A percentile compares a stretch with the other conserved stretches of the same genome.
Conservation (phyloP, 2,113 vertebrate species). For the Perca flavescens region DNA sequence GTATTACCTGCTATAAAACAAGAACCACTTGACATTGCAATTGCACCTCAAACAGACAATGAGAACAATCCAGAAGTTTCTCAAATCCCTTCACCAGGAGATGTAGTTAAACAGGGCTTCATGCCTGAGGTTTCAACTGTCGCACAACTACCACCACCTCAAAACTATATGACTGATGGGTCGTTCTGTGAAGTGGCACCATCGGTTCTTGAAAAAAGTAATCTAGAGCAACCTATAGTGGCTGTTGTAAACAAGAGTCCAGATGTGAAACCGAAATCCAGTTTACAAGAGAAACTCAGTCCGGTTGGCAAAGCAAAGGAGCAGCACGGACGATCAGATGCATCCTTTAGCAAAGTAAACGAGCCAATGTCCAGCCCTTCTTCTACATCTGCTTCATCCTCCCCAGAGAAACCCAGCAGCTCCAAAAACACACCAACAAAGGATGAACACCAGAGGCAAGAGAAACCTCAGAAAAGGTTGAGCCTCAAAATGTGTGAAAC, state of each 20-base stretch:
- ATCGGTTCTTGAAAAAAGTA: slow-evolving; percentile 10
- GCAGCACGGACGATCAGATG: slow-evolving; percentile 44
- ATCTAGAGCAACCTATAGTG: slow-evolving; percentile 40
- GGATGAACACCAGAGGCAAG: slow-evolving; percentile 68
- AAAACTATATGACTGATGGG: slow-evolving; percentile 57
- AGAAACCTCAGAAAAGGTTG: slow-evolving; percentile 82
- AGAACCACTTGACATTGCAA: slow-evolving; percentile 77
- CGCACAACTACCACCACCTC: slow-evolving; percentile 70
- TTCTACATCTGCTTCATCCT: slow-evolving; percentile 54
- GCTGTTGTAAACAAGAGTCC: slow-evolving; percentile 48
- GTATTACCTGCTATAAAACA: slow-evolving; percentile 70
- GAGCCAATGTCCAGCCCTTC: slow-evolving; percentile 51
- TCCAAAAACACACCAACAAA: slow-evolving; percentile 79
- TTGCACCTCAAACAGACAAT: slow-evolving; percentile 58
- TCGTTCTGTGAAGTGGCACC: slow-evolving; percentile 31
- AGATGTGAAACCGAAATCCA: slow-evolving; percentile 45
- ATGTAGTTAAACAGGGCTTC: slow-evolving; percentile 26
- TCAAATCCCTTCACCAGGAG: slow-evolving; percentile 42
- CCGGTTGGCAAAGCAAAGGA: slow-evolving; percentile 49
- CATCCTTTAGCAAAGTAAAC: slow-evolving; percentile 48
- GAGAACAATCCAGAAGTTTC: slow-evolving; percentile 39
- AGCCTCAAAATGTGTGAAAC: slow-evolving; percentile 75
- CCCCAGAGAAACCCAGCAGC: slow-evolving; percentile 77
- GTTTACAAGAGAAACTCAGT: slow-evolving; percentile 56
- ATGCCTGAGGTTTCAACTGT: slow-evolving; percentile 66